phyloP scores from a whole-genome alignment of 2,113 vertebrate genomes.

The Phoenicopterus ruber region DNA sequence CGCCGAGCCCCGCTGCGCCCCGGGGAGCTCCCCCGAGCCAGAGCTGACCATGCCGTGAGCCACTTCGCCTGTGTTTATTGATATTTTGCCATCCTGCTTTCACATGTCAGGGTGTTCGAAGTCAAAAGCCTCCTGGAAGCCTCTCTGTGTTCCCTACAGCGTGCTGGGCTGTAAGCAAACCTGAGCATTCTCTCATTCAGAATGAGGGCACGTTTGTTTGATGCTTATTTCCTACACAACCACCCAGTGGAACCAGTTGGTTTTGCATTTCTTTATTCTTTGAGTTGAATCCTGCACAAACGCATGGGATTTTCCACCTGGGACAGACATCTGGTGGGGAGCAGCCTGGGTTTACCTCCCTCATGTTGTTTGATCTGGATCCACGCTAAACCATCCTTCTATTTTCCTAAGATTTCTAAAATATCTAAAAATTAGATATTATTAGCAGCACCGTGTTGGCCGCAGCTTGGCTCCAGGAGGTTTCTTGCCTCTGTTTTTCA shows the following conservation, averaged over 20 bases:
- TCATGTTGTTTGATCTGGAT: neutral
- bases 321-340: neutral
- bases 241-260: neutral
- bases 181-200: neutral
- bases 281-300: neutral
- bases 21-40: neutral
- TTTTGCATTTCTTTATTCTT: neutral
- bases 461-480: neutral
- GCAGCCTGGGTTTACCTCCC: neutral
- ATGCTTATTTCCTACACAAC: neutral
- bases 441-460: neutral
- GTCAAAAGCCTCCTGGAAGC: neutral
- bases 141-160: neutral
- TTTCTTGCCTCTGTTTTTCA: neutral
- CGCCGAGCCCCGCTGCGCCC: neutral
- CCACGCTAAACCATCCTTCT: neutral
- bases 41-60: neutral
- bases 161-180: neutral
- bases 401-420: neutral
- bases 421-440: no score
- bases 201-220: accelerated
- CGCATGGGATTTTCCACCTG: accelerated
- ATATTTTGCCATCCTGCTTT: neutral
- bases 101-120: neutral
- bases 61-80: neutral